phyloP scores from a whole-genome alignment of 2,797 vertebrate genomes.

The Coluber constrictor region DNA sequence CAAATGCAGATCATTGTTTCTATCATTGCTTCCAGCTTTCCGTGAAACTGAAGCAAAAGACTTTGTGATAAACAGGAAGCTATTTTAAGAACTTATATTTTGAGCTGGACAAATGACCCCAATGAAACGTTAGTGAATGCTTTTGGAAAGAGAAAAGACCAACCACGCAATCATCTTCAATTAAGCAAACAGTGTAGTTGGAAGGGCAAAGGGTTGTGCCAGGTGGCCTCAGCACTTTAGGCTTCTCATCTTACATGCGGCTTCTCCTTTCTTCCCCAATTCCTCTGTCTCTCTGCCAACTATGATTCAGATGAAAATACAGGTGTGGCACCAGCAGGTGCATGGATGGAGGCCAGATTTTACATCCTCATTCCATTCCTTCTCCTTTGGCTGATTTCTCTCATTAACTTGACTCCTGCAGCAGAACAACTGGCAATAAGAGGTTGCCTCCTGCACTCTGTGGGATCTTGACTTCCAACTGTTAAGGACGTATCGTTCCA shows the following conservation, averaged over 20 bases:
- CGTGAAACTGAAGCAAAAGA: not conserved
- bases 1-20: not conserved
- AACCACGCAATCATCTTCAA: conserved; percentile 16
- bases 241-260: conserved; percentile 10
- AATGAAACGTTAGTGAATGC: accelerated
- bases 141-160: not conserved
- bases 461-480: conserved; percentile 19
- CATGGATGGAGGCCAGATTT: conserved; percentile 67
- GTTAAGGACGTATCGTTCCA: not conserved
- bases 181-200: not conserved
- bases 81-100: accelerated
- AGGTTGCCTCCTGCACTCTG: not conserved
- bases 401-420: conserved; percentile 58
- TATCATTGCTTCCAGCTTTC: not conserved
- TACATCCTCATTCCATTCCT: conserved; percentile 69
- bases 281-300: conserved; percentile 38
- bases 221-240: not conserved
- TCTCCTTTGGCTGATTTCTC: conserved; percentile 2
- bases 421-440: conserved; percentile 36
- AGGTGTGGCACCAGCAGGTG: conserved; percentile 76
- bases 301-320: conserved; percentile 61
- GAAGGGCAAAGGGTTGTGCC: conserved; percentile 7
- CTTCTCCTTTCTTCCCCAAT: not conserved
- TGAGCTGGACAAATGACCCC: not conserved
- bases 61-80: not conserved